Evolutionary conservation across 35 echinoderm and acorn worm genomes (phyloP).

Genomic region (Chiridota heheva): DNA sequence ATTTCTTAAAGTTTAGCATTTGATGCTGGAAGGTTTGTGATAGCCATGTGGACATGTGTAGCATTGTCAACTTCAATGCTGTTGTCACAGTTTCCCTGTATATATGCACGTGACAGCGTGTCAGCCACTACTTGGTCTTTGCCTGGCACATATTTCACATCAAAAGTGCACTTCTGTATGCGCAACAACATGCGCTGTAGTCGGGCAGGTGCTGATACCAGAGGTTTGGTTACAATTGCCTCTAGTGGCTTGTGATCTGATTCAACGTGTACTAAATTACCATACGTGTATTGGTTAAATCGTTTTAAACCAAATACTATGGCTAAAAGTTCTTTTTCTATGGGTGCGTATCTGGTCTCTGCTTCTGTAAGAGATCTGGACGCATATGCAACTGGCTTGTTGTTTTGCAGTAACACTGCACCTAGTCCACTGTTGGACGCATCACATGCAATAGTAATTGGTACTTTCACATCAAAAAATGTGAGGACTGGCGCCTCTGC

Average conservation of each 20-base stretch:
- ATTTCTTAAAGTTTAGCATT: conserved; percentile 42
- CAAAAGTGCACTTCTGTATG: conserved; percentile 46
- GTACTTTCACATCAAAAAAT: conserved; percentile 40
- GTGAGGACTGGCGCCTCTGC: conserved; percentile 32
- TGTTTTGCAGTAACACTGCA: conserved; percentile 47
- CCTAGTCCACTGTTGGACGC: conserved; percentile 49
- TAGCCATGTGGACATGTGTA: not conserved
- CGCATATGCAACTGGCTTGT: conserved; percentile 54
- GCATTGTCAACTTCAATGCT: not conserved
- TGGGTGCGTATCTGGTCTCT: conserved; percentile 51
- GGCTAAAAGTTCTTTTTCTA: conserved; percentile 8
- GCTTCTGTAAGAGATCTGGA: conserved; percentile 55
- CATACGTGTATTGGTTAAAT: conserved; percentile 57
- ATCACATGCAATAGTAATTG: conserved; percentile 58
- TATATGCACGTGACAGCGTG: conserved; percentile 22
- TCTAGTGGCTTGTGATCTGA: conserved; percentile 65
- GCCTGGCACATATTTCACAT: conserved; percentile 42
- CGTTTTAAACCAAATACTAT: conserved; percentile 35
- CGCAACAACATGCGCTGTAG: conserved; percentile 49
- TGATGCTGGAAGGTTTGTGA: conserved; percentile 15
- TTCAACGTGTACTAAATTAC: conserved; percentile 19
- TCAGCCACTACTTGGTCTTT: conserved; percentile 52
- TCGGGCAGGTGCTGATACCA: conserved; percentile 33
- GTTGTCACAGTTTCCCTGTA: too few species aligned
- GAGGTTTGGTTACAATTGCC: conserved; percentile 40